phyloP scores from a whole-genome alignment of 2,797 vertebrate species.

The Alauda arvensis region DNA sequence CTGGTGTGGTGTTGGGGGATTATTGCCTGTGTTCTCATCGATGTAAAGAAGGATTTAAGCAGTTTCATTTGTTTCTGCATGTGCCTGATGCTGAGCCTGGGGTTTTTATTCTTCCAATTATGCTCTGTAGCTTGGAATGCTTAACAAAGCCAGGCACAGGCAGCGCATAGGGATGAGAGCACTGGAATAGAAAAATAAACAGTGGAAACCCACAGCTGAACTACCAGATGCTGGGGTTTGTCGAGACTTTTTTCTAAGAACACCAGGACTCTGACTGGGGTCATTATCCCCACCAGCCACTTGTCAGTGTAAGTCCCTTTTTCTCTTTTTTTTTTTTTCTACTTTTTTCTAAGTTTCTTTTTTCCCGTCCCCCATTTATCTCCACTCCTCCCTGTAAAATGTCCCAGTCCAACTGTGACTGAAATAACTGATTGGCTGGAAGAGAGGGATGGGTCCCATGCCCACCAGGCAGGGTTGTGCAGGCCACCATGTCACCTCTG shows the following conservation, averaged over 20 bases:
- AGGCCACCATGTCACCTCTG: background rate
- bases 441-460: background rate
- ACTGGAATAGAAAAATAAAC: constrained; percentile 59
- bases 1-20: background rate
- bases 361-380: fast-evolving
- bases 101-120: constrained; percentile 44
- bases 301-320: background rate
- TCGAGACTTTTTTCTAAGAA: background rate
- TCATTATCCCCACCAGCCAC: constrained; percentile 29
- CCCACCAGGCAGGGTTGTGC: background rate
- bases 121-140: constrained; percentile 42
- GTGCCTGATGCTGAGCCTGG: constrained; percentile 17
- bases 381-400: background rate
- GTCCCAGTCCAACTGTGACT: background rate
- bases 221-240: constrained; percentile 56
- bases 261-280: constrained; percentile 15
- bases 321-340: background rate
- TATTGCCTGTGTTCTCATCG: background rate
- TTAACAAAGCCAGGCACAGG: constrained; percentile 39
- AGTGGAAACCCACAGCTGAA: constrained; percentile 57
- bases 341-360: too few species aligned
- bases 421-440: background rate
- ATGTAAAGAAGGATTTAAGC: constrained; percentile 13
- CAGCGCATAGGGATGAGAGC: constrained; percentile 35
- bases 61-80: background rate